phyloP scores from a whole-genome alignment of 1,140 invertebrate species.

The Heliconius congener region DNA sequence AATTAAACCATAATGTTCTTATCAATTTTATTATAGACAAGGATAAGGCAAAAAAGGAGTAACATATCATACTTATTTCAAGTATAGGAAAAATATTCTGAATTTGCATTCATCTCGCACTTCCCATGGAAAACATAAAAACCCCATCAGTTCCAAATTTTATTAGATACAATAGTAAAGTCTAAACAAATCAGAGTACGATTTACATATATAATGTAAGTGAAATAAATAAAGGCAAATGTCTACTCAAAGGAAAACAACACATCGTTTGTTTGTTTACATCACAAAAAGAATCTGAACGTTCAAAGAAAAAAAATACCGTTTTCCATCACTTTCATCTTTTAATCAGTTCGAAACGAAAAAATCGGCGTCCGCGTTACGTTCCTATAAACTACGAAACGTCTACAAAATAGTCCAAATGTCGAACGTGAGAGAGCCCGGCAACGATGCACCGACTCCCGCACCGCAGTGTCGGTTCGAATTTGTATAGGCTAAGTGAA shows the following conservation, averaged over 20 bases:
- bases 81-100: slow-evolving; percentile 15
- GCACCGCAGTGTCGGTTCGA: slow-evolving; percentile 39
- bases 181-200: slow-evolving; percentile 40
- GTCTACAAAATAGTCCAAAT: slow-evolving; percentile 48
- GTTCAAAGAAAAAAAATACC: slow-evolving; percentile 36
- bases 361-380: slow-evolving; percentile 36
- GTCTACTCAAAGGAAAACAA: slow-evolving; percentile 39
- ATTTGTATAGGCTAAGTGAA: slow-evolving; percentile 47
- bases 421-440: slow-evolving; percentile 48
- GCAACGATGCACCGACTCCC: slow-evolving; percentile 66
- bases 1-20: slow-evolving; percentile 13
- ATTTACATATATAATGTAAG: slow-evolving; percentile 34
- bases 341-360: slow-evolving; percentile 36
- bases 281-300: slow-evolving; percentile 16
- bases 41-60: slow-evolving; percentile 20
- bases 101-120: slow-evolving; percentile 27
- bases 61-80: slow-evolving; percentile 21
- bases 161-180: slow-evolving; percentile 39
- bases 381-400: slow-evolving; percentile 47
- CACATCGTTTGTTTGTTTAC: slow-evolving; percentile 36
- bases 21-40: slow-evolving; percentile 20
- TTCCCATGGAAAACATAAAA: slow-evolving; percentile 32
- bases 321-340: slow-evolving; percentile 42
- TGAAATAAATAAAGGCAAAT: slow-evolving; percentile 42
- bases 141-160: slow-evolving; percentile 41